Conservation (phyloP, 2,113 vertebrate genomes). For the Murina feae region DNA sequence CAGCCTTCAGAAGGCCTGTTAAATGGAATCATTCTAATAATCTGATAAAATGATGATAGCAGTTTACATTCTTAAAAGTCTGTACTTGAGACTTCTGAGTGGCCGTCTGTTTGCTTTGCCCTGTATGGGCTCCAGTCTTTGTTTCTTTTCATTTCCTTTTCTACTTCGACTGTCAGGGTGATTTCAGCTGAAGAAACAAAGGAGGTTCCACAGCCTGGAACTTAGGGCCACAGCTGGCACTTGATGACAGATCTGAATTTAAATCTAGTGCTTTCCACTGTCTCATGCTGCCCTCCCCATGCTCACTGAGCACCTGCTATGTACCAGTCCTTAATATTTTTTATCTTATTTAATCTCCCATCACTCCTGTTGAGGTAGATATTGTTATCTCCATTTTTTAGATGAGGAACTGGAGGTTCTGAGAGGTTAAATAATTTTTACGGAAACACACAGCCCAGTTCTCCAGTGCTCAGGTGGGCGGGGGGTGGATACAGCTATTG, state of each 20-base stretch:
- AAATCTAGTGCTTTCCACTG: background rate
- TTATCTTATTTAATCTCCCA: background rate
- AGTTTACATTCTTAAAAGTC: background rate
- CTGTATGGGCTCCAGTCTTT: background rate
- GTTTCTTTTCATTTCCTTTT: background rate
- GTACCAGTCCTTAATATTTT: background rate
- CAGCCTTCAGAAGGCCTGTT: background rate
- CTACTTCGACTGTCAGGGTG: background rate
- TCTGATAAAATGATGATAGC: background rate
- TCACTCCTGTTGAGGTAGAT: background rate
- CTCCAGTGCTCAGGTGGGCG: background rate
- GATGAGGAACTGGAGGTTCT: background rate
- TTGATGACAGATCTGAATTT: background rate
- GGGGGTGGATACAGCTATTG: background rate
- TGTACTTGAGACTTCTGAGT: background rate
- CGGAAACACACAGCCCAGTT: background rate
- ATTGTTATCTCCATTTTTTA: background rate
- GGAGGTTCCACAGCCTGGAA: background rate
- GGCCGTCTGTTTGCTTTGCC: background rate
- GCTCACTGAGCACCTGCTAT: background rate
- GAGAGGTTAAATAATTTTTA: background rate
- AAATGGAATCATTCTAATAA: background rate
- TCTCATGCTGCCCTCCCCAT: background rate
- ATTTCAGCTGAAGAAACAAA: background rate
- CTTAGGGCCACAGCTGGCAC: background rate